Percentiles rank a stretch among this genome's conserved stretches.
Conservation (phyloP, 2,113 vertebrate genomes). For the Theropithecus gelada region DNA sequence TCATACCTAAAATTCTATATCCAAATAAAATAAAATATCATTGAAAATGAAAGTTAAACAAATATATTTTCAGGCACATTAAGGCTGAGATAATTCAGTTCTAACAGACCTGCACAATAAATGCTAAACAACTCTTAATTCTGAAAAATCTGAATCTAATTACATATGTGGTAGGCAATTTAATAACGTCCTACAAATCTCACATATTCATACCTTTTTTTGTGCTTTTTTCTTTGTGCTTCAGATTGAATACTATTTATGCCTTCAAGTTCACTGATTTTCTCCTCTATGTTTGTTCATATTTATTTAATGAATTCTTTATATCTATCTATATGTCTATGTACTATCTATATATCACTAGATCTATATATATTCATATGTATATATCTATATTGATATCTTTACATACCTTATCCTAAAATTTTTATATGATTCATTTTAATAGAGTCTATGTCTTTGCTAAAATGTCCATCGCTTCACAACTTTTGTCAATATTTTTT, state of each 20-base stretch:
- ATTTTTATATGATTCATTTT: background rate
- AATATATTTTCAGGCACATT: background rate
- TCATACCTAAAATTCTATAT: background rate
- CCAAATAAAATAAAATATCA: background rate
- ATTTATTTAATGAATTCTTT: background rate
- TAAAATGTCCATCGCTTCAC: background rate
- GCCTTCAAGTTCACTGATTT: background rate
- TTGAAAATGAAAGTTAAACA: background rate
- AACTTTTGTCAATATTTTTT: background rate
- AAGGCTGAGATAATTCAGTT: background rate
- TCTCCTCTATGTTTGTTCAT: background rate
- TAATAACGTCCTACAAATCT: background rate
- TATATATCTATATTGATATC: background rate
- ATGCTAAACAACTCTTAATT: background rate
- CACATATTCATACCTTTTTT: background rate
- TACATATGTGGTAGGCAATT: background rate
- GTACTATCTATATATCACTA: background rate
- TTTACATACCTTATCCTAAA: background rate
- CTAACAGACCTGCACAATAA: background rate
- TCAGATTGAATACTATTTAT: background rate
- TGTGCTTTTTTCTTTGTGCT: background rate
- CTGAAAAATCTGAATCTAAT: background rate
- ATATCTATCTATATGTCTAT: background rate
- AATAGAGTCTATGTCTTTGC: background rate
- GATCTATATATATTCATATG: background rate